These are phyloP conservation scores for Eriosoma lanigerum DNA, from an alignment of 1,140 invertebrate species.

Conservation along the genomic window DNA sequence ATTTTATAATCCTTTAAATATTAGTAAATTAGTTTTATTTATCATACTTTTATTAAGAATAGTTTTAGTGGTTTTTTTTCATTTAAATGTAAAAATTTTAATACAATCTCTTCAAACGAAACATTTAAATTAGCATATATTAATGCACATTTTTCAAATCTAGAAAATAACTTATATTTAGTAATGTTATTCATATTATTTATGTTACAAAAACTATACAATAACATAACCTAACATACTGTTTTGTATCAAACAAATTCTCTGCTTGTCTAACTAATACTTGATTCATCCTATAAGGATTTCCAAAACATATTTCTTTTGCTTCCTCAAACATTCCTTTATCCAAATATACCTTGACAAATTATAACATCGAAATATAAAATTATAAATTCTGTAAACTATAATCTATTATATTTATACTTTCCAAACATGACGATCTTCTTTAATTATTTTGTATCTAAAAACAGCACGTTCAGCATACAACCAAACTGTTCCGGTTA, in stretches of 20 bases:
- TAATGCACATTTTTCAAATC: conserved; percentile 79
- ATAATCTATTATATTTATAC: conserved; percentile 56
- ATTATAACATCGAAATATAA: background rate
- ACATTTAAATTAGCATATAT: conserved; percentile 85
- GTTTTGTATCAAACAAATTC: conserved; percentile 75
- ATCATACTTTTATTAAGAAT: conserved; percentile 72
- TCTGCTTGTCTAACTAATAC: conserved; percentile 89
- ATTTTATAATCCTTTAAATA: background rate
- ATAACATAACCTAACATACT: conserved; percentile 55
- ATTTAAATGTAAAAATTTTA: conserved; percentile 85
- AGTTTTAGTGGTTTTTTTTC: conserved; percentile 83
- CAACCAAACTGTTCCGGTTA: conserved; percentile 80
- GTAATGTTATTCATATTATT: too few species aligned
- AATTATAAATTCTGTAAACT: background rate
- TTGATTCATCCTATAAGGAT: conserved; percentile 77
- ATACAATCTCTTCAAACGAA: conserved; percentile 91
- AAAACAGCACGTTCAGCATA: conserved; percentile 82
- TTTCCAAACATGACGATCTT: conserved; percentile 86
- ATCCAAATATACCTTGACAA: conserved; percentile 58
- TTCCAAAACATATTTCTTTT: conserved; percentile 75
- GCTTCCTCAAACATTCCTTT: conserved; percentile 86
- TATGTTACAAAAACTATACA: too few species aligned
- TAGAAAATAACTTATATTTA: conserved; percentile 56
- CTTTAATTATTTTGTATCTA: conserved; percentile 74
- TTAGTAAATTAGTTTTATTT: background rate